These are phyloP conservation scores for Hofmannophila pseudospretella DNA, from an alignment of 2,888 invertebrate genomes.

Conservation along the genomic window DNA sequence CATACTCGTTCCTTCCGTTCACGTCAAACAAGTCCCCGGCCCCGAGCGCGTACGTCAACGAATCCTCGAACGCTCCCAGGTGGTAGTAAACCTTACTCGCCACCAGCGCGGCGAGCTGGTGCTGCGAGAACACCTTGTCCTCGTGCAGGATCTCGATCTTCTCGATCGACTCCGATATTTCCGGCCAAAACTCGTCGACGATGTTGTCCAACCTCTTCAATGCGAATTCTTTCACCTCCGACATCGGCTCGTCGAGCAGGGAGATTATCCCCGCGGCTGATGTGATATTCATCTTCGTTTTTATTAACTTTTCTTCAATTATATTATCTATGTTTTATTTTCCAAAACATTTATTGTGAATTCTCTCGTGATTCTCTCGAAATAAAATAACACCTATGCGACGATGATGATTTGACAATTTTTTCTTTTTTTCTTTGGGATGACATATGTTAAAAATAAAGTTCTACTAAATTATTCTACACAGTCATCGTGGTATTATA, in stretches of 20 bases:
- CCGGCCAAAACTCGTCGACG: constrained; percentile 99
- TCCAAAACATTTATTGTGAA: constrained; percentile 17
- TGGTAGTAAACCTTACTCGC: constrained; percentile 99
- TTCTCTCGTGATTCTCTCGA: constrained; percentile 16
- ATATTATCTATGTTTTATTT: too few species aligned
- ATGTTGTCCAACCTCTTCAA: constrained; percentile 94
- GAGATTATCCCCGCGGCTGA: constrained; percentile 93
- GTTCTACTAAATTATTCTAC: too few species aligned
- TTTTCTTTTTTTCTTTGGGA: constrained; percentile 22
- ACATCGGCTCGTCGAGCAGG: constrained; percentile 95
- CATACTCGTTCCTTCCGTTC: constrained; percentile 95
- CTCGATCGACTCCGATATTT: constrained; percentile 97
- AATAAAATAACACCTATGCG: too few species aligned
- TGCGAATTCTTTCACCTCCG: constrained; percentile 95
- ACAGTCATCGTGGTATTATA: too few species aligned
- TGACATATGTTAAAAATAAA: too few species aligned
- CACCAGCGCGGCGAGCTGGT: constrained; percentile 96
- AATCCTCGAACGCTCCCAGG: constrained; percentile 97
- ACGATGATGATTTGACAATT: constrained; percentile 73
- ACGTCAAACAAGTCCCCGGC: constrained; percentile 97
- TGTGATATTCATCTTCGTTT: constrained; percentile 67
- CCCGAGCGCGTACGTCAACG: constrained; percentile 96
- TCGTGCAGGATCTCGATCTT: constrained; percentile 98
- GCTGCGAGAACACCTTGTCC: constrained; percentile 91
- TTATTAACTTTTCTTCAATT: constrained; percentile 12